Evolutionary conservation across 2,888 invertebrate species (phyloP).

Genomic region (Tuberolachnus salignus): DNA sequence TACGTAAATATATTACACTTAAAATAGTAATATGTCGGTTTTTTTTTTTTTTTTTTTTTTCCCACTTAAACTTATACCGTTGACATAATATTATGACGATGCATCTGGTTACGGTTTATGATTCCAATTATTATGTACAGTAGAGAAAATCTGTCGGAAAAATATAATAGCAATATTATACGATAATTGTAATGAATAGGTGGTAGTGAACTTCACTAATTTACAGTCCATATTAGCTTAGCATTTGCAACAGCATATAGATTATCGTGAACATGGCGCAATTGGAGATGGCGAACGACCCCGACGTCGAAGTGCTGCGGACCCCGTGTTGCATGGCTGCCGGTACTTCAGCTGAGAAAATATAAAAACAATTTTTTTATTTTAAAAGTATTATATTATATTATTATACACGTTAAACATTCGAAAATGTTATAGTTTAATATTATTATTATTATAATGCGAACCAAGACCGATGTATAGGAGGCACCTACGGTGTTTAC

Average conservation of each 20-base stretch:
- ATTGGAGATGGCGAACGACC: slow-evolving; percentile 54
- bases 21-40: no score
- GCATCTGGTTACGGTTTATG: no score
- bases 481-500: not conserved
- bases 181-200: not conserved
- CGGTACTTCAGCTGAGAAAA: slow-evolving; percentile 73
- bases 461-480: no score
- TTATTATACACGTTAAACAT: slow-evolving; percentile 24
- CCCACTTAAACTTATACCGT: no score
- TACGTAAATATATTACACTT: no score
- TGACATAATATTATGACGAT: no score
- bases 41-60: no score
- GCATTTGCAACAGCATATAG: slow-evolving; percentile 45
- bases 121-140: no score
- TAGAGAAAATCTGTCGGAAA: no score
- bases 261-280: slow-evolving; percentile 45
- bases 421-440: slow-evolving; percentile 8
- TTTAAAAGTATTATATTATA: no score
- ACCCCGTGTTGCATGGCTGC: slow-evolving; percentile 76
- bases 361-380: not conserved
- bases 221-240: slow-evolving; percentile 49
- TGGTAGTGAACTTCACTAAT: not conserved
- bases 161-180: not conserved
- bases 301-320: slow-evolving; percentile 61
- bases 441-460: slow-evolving; percentile 24